Base-by-base conservation (phyloP, 2,113 vertebrate genomes). In the Malurus melanocephalus region DNA sequence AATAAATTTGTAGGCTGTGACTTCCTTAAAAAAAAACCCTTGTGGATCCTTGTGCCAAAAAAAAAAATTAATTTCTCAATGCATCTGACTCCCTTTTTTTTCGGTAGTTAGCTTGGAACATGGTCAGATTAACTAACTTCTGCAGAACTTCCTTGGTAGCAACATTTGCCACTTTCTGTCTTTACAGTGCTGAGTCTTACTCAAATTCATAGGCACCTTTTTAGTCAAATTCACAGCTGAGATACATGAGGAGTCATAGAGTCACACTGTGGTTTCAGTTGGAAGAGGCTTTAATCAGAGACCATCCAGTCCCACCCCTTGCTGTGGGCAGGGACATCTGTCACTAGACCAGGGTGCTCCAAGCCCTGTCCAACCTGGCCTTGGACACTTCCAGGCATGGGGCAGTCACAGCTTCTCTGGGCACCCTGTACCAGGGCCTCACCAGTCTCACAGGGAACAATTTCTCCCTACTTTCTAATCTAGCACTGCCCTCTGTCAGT, bases 371-470 rank as follows among this genome's bases (percentile, higher is more conserved):
- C 38, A 57, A 0, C 46, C n/a, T 30, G 40, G 13, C 13, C 40
- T 46, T 40, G 40, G 11, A 1, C n/a, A 33, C 46, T 80, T 0
- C 4, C 61, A 67, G 40, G 20, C 30, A 42, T 60, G 33, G 3
- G 14, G 24, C 53, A 88, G 40, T 11, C 24, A 22, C 40, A 67
- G 24, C 17, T 53, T 0, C 53, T 40, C 22, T 73, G 52, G 9
- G 9, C 38, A 65, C 1, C 26, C 23, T 87, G 53, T 67, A 46
- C 68, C 61, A 67, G 61, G 7, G 33, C 48, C 17, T 85, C 0
- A 0, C 15, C 33, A 13, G 0, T 20, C 19, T 65, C 40, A 11
- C 14, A 55, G 48, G 17, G 14, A 55, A 22, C 1, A 27, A 48
- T 48, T 67, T 3, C 33, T 48, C 67, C 30, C 21, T 4, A 4